Base-by-base conservation (phyloP, 2,888 invertebrate genomes). In the Drosophila dives region DNA sequence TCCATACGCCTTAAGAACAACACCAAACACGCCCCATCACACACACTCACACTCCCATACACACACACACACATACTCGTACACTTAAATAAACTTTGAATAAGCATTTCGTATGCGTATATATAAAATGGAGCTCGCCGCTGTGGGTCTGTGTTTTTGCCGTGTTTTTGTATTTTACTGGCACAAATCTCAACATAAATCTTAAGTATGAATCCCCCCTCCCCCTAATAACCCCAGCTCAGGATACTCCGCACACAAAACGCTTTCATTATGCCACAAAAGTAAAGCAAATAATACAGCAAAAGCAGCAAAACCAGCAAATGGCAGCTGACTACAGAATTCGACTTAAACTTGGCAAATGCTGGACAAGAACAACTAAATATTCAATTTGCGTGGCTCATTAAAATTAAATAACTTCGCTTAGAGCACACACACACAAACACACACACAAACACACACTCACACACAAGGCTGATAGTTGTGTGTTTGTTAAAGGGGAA, bases 311-410 rank as follows among this genome's bases (percentile, higher is more conserved):
- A 58, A 36, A 53, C 36, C 42, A 20, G 53, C 56, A 51, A 45
- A 29, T 58, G 62, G 49, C 66, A 62, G 60, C 64, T 69, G 75
- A 53, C 58, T 11, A 54, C 54, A 38, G 42, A 34, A 45, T 34
- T 15, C n/a, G 29, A 12, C 12, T 50, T 26, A 33, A 12, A 15
- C 50, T 38, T n/a, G 55, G 59, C 63, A 26, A 33, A 20, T 15
- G 58, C 67, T 60, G 73, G 62, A 60, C 67, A 69, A 72, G 50
- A 38, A 55, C 68, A 75, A 72, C 63, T 77, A 78, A 83, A 85
- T 86, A 90, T 91, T 91, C 91, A 88, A 90, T 91, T 90, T 86
- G 64, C 81, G 73, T 75, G 73, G 81, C 88, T 91, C 90, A 91
- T 91, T 91, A 90, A 90, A 90, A 89, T 90, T 87, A 89, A 91